Evolutionary conservation across 2,113 vertebrate genomes (phyloP), one percentile per base, ranked within the genome.

Genomic region (Charina bottae): DNA sequence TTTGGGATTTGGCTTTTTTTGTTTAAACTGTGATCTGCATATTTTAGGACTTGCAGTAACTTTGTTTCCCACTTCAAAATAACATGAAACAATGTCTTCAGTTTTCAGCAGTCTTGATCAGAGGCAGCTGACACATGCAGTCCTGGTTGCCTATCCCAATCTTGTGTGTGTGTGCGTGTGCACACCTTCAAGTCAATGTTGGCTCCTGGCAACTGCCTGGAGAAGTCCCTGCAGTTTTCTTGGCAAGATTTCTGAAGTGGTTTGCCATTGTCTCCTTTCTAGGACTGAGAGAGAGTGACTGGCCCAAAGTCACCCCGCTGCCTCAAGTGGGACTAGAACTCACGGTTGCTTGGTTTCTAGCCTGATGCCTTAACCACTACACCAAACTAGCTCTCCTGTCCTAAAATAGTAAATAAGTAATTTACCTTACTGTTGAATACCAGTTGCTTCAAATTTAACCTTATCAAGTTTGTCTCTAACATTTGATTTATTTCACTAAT

Each of bases 401-500:
- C 33, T 33, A 33, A 68, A 78, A 7, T 33, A 42, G 33, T 21
- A 6, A 21, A 78, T 78, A 37, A 37, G 6, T 72, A 72, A 78
- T 37, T 78, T 78, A 37, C 53, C 5, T 28, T 28, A 54, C 13
- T 17, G 53, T 54, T 85, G 49, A 85, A 83, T 28, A 84, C 23
- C 55, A 59, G 46, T 24, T 68, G 85, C 23, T 68, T 24, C 49
- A 56, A 24, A 26, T 54, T 85, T 89, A 64, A 24, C 5, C 10
- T n/a, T 42, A 89, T 24, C 68, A 53, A 62, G 53, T 92, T 33
- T 15, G 24, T 26, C 46, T 83, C 37, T 56, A 26, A 68, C 21
- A 55, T 46, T 21, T 62, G 59, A 90, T 42, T 56, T 90, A 89
- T 68, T 88, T 84, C 37, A 84, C 49, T 55, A 88, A 90, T 84